Base-by-base conservation (phyloP, 1,140 invertebrate species). In the Spodoptera frugiperda region DNA sequence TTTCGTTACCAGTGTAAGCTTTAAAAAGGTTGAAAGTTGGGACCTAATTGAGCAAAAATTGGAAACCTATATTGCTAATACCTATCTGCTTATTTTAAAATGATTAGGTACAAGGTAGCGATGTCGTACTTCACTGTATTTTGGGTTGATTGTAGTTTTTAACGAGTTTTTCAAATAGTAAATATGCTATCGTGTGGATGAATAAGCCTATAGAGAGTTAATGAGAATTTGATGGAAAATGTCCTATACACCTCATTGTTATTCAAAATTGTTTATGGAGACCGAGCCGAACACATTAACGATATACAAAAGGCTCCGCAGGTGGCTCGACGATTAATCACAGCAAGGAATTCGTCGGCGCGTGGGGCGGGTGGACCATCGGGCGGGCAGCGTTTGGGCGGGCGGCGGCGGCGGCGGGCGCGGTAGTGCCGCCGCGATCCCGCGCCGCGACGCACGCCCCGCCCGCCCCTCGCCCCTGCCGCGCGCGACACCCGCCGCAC, bases 271-370 rank as follows among this genome's bases (percentile, higher is more conserved):
- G 89, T 90, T 91, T 91, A 86, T 81, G 84, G 82, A 84, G 89
- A 87, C 74, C 57, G 57, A 76, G 76, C 71, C 48, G 85, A 89
- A 87, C 83, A 86, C 89, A 90, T 90, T 89, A 91, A 83, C 82
- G 80, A 86, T 84, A 87, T 88, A 90, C 85, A 91, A 90, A 84
- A 91, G 90, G 89, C 88, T 92, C 89, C 88, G 90, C 90, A 93
- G 91, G 91, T 92, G 91, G 90, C 85, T 91, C 82, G 86, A 81
- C 86, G 83, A 92, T 91, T 91, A 93, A 91, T 93, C 90, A 91
- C 87, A 80, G 89, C 87, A 80, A 86, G 82, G 84, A 87, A 89
- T 89, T 84, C 70, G 80, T 80, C 78, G 82, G 84, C 82, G 78
- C 77, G 76, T 78, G 87, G 85, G 86, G 86, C 82, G 83, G 89